Conservation (phyloP, 2,888 invertebrate genomes). For the Arge pagana region DNA sequence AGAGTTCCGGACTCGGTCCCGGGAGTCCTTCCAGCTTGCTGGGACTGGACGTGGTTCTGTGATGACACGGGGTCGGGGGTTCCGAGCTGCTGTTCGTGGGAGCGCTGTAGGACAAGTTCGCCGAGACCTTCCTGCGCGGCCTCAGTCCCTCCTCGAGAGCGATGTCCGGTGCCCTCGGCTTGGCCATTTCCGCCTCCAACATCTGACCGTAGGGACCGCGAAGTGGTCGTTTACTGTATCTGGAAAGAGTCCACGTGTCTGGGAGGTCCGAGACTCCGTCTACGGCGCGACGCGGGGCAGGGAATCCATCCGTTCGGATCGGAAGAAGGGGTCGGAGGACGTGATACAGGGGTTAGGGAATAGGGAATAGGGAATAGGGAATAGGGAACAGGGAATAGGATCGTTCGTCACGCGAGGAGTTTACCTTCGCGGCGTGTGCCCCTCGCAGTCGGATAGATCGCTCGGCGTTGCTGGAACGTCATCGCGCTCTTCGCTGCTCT, state of each 20-base stretch:
- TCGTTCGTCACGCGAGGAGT: constrained; percentile 19
- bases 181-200: constrained; percentile 81
- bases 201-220: constrained; percentile 80
- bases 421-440: constrained; percentile 62
- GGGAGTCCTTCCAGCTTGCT: constrained; percentile 72
- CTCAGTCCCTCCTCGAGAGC: constrained; percentile 46
- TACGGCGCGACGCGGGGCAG: constrained; percentile 52
- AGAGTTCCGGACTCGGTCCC: constrained; percentile 68
- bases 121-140: constrained; percentile 67
- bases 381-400: too few species aligned
- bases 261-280: too few species aligned
- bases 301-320: too few species aligned
- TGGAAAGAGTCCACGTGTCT: too few species aligned
- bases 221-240: constrained; percentile 76
- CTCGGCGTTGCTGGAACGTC: constrained; percentile 71
- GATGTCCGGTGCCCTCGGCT: constrained; percentile 62
- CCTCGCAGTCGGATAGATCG: constrained; percentile 68
- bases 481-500: constrained; percentile 77
- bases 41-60: constrained; percentile 79
- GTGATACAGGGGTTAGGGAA: too few species aligned
- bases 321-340: too few species aligned
- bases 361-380: too few species aligned
- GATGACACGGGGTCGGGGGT: constrained; percentile 67
- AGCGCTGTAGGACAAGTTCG: constrained; percentile 60
- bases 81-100: constrained; percentile 46